Base-by-base conservation (phyloP, 2,797 vertebrate species). In the Dendrocincla fuliginosa region DNA sequence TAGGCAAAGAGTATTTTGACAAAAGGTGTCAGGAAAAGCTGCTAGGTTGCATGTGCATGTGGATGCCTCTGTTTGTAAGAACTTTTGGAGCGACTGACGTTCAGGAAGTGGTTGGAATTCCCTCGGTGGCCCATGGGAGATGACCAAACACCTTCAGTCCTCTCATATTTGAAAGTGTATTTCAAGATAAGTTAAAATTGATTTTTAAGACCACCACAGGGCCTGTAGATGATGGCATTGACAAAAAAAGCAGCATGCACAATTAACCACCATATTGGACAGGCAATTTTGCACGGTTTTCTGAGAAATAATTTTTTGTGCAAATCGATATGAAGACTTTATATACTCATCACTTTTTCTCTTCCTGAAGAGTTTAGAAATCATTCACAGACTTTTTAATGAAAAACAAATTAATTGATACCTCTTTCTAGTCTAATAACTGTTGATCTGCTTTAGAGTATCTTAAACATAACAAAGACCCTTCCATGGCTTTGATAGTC, bases 181-280 rank as follows among this genome's bases (percentile, higher is more conserved):
- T 93, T 70, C 44, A 78, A 71, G 35, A 23, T 39, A 53, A 70
- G 49, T 90, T 57, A 73, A 56, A 82, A 13, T 9, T 70, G 18
- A n/a, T n/a, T 78, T 44, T 35, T 49, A 24, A 91, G 23, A 47
- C 59, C 49, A 80, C 9, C 18, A 74, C 41, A 53, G 32, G 92
- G 41, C n/a, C 47, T 59, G 27, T 12, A 81, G 16, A 15, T 53
- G 17, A 74, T 0, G 2, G 49, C 30, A 30, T 65, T 3, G 22
- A 86, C 30, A 70, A 70, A 30, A 78, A 95, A 87, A 86, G 47
- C 68, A 96, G 90, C 69, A 94, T 49, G 41, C 53, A 75, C 32
- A 57, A 10, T 80, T 71, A 64, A 57, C 24, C 13, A 57, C 14
- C 9, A 39, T 9, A 46, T 9, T 19, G 11, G 30, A 41, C 28